Base-by-base conservation (phyloP, 2,888 invertebrate genomes). In the Lycophotia porphyrea region DNA sequence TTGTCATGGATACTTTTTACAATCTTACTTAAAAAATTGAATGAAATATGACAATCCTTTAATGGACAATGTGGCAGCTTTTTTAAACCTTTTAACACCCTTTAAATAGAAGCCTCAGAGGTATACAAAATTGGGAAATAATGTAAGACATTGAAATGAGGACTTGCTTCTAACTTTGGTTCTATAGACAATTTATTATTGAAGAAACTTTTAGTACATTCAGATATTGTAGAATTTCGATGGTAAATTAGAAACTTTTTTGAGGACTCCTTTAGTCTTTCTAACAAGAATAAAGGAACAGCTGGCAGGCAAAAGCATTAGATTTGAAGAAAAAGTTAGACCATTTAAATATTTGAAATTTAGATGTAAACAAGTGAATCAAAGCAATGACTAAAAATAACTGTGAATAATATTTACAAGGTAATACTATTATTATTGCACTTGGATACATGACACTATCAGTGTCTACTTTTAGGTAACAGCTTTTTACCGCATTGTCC, bases 381-480 rank as follows among this genome's bases (percentile, higher is more conserved):
- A 21, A 55, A 73, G 31, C 27, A 63, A 21, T 52, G 1, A 44
- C 31, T 58, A 58, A 44, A 63, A 47, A 75, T 75, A 58, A 39
- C 18, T 69, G 52, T 68, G 42, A 77, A 44, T 77, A 77, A 61
- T 27, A 39, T 44, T n/a, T 44, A 70, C 21, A 70, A 31, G 52
- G 71, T 63, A 77, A 55, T 70, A n/a, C 39, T 21, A 21, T 9
- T 55, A 78, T 71, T 64, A 47, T 24, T 71, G 39, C 15, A 24
- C 36, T 39, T 63, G 55, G 36, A 47, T 63, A 71, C 2, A 24
- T 55, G 21, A 21, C n/a, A 76, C 31, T 47, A 7, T 27, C 5
- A 39, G 7, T 70, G 9, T 34, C 7, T 42, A 4, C 5, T 36
- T 58, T 4, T 24, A 27, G 18, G 1, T 5, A n/a, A n/a, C 44